Conservation (phyloP, 2,797 vertebrate species). For the Masticophis lateralis region DNA sequence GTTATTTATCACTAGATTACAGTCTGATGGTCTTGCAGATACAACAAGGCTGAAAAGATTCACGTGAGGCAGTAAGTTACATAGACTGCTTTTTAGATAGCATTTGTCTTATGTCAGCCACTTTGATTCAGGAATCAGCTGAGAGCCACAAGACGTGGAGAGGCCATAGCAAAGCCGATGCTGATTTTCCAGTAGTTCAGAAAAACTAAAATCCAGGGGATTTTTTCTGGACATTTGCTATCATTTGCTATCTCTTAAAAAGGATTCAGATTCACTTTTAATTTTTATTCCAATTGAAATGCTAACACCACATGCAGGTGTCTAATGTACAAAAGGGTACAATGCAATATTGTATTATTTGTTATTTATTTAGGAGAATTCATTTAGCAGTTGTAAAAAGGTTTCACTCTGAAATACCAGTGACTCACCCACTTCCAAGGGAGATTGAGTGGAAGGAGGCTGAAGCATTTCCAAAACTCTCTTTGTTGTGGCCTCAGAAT, state of each 20-base stretch:
- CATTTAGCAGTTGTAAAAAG: not conserved
- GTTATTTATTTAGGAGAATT: not conserved
- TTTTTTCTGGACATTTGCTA: not conserved
- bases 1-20: slow-evolving; percentile 32
- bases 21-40: slow-evolving; percentile 25
- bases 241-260: not conserved
- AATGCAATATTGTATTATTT: not conserved
- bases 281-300: not conserved
- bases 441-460: not conserved
- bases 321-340: not conserved
- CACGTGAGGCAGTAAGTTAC: slow-evolving; percentile 35
- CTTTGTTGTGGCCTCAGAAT: not conserved
- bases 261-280: not conserved
- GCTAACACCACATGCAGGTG: not conserved
- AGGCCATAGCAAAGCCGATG: not conserved
- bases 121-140: not conserved
- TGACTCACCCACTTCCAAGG: not conserved
- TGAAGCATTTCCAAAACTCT: not conserved
- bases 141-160: not conserved
- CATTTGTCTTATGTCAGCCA: not conserved
- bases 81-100: not conserved
- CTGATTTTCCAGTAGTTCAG: not conserved
- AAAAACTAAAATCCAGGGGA: not conserved
- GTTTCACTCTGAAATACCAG: not conserved
- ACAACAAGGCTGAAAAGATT: not conserved